Evolutionary conservation across 2,113 vertebrate species (phyloP), one percentile per base, ranked within the genome.

Genomic region (Leptocoma aspasia): DNA sequence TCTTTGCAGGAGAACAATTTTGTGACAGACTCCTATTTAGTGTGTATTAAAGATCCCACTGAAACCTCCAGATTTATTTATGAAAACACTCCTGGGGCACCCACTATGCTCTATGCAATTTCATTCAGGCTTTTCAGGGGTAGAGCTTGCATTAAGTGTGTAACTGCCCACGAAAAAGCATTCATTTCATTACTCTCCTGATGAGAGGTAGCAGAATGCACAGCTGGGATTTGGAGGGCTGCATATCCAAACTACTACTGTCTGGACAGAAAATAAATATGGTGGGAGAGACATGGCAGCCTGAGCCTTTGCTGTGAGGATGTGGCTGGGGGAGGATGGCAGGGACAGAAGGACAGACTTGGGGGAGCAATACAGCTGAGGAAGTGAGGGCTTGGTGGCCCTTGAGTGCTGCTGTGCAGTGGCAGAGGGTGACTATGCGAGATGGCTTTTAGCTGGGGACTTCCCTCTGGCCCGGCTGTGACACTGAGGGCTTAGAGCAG

Each of bases 1-100:
- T 79, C 44, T 92, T 77, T 77, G 75, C 47, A 70, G 44, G 52
- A 72, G 33, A 54, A 76, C 79, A 31, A 5, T 4, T 88, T 92
- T 95, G 76, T 88, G 85, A 93, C 88, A 92, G 93, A 50, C 13
- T 93, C 42, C 59, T 52, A 35, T 66, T 95, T 71, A 88, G 41
- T 73, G 79, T 86, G 27, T 92, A 83, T 96, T 93, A 91, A 94
- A 93, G 79, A 68, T 93, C 92, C 82, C 75, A 63, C 68, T 73
- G 90, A 90, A 96, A 90, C 85, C 88, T 95, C 64, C 41, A 70
- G 54, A 75, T 96, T 88, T 93, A 94, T 86, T 95, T 90, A 95
- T 47, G 37, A 92, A 82, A 96, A 93, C 39, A 44, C 64, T 93
- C 68, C 64, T 94, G 85, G 49, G 96, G 71, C 71, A 71, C 39